phyloP scores from a whole-genome alignment of 2,888 invertebrate genomes.

The Scaptomyza caliginosa region DNA sequence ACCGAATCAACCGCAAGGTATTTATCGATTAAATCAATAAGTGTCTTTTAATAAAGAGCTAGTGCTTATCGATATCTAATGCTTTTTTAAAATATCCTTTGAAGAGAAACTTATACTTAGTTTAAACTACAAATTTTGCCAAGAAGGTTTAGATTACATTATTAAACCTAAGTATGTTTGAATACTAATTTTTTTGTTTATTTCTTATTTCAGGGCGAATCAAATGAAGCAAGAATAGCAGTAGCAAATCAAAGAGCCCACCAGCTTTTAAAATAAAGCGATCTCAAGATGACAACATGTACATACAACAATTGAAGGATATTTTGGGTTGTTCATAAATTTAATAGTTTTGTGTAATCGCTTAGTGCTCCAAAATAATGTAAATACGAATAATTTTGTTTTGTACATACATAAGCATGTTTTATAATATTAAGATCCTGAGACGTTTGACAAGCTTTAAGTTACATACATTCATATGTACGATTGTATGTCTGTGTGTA shows the following conservation, averaged over 20 bases:
- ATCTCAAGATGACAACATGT: constrained; percentile 27
- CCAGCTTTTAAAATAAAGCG: constrained; percentile 94
- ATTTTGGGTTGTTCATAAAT: constrained; percentile 37
- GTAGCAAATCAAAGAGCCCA: constrained; percentile 98
- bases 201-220: constrained; percentile 88
- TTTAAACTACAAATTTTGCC: no score
- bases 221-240: constrained; percentile 97
- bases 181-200: not conserved
- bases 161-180: no score
- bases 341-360: constrained; percentile 44
- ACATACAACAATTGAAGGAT: constrained; percentile 34
- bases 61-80: no score
- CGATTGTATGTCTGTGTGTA: not conserved
- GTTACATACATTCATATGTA: not conserved
- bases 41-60: no score
- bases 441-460: not conserved
- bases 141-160: no score
- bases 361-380: constrained; percentile 63
- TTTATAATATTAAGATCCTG: not conserved
- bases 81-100: no score
- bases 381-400: constrained; percentile 27
- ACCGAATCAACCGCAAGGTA: constrained; percentile 98
- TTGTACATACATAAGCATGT: constrained; percentile 1
- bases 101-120: no score
- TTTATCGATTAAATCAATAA: constrained; percentile 1